Conservation (phyloP, 1,140 invertebrate species). For the Thaumatotibia leucotreta region DNA sequence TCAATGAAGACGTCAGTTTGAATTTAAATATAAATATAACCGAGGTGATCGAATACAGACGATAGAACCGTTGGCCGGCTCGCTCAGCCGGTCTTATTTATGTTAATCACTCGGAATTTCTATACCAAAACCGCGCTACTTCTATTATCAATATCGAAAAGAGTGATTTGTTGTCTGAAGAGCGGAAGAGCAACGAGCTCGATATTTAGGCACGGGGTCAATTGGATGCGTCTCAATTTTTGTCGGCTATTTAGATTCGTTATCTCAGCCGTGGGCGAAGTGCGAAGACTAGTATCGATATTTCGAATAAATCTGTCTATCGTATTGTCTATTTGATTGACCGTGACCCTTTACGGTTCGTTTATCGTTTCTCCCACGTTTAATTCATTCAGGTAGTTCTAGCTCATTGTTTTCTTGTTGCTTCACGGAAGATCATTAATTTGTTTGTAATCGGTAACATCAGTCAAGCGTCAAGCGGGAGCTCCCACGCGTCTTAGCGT, state of each 20-base stretch:
- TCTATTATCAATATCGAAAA: constrained; percentile 22
- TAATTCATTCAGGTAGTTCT: background rate
- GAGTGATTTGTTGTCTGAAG: constrained; percentile 38
- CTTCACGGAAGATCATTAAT: constrained; percentile 45
- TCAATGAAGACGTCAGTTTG: constrained; percentile 2
- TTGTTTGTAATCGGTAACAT: constrained; percentile 62
- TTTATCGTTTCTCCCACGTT: background rate
- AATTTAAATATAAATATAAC: constrained; percentile 17
- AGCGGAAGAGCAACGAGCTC: constrained; percentile 46
- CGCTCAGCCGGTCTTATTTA: constrained; percentile 36
- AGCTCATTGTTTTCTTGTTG: constrained; percentile 28
- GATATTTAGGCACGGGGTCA: constrained; percentile 33
- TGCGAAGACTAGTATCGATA: constrained; percentile 31
- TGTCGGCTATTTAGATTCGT: constrained; percentile 39
- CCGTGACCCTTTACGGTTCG: background rate
- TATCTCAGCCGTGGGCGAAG: constrained; percentile 36
- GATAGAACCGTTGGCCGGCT: constrained; percentile 29
- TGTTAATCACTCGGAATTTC: constrained; percentile 46
- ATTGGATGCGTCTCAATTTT: constrained; percentile 48
- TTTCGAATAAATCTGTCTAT: constrained; percentile 4
- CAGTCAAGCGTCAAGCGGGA: constrained; percentile 56
- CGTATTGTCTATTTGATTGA: background rate
- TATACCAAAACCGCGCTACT: constrained; percentile 21
- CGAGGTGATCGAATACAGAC: constrained; percentile 19
- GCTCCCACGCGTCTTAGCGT: constrained; percentile 48